Conservation (phyloP, 1,140 invertebrate species). For the Drosophila bifasciata region DNA sequence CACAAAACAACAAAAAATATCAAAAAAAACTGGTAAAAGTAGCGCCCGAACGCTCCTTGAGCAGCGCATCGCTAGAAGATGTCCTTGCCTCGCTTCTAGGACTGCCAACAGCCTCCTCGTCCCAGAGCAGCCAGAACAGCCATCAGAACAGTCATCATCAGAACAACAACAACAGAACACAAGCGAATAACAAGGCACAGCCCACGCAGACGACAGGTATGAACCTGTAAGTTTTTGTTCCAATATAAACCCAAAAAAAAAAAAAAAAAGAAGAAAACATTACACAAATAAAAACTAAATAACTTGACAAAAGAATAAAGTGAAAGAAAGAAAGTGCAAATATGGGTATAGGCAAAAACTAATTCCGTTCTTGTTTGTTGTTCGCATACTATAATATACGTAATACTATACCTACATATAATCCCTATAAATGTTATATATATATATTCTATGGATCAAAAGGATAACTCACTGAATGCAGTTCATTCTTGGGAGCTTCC, state of each 20-base stretch:
- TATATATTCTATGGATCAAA: conserved; percentile 13
- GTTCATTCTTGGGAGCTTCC: neutral
- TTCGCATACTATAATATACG: conserved; percentile 30
- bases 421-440: conserved; percentile 26
- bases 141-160: conserved; percentile 16
- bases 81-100: conserved; percentile 95
- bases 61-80: conserved; percentile 95
- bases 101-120: conserved; percentile 86
- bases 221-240: conserved; percentile 89
- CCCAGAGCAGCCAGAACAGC: conserved; percentile 52
- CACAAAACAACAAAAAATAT: conserved; percentile 33
- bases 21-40: conserved; percentile 39
- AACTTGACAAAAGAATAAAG: conserved; percentile 53
- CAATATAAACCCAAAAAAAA: conserved; percentile 53
- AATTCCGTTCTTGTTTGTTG: conserved; percentile 63
- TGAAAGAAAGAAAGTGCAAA: conserved; percentile 21
- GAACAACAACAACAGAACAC: conserved; percentile 51
- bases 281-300: conserved; percentile 8
- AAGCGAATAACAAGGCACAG: conserved; percentile 20
- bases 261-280: conserved; percentile 12
- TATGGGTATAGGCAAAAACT: conserved; percentile 54
- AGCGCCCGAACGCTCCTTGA: conserved; percentile 86
- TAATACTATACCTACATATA: conserved; percentile 5
- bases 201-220: conserved; percentile 80
- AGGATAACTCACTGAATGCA: too few species aligned